Evolutionary conservation across 1,140 invertebrate species (phyloP).

Genomic region (Cyphomyrmex costatus): DNA sequence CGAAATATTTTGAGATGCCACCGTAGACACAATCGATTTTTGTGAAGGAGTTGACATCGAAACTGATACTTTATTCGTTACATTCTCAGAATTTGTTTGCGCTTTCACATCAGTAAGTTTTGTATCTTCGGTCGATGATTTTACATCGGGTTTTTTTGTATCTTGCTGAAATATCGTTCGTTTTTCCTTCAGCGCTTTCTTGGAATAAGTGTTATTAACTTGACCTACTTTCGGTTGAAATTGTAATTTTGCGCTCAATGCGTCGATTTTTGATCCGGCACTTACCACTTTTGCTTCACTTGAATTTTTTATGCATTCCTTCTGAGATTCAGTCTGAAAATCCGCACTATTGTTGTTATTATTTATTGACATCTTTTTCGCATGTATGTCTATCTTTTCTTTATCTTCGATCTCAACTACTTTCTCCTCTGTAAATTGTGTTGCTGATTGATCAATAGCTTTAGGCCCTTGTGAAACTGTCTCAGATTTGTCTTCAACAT

Average conservation of each 20-base stretch:
- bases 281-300: constrained; percentile 62
- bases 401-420: not conserved
- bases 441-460: constrained; percentile 22
- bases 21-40: constrained; percentile 5
- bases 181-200: constrained; percentile 81
- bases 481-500: constrained; percentile 56
- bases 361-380: constrained; percentile 74
- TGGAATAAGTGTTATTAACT: constrained; percentile 83
- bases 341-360: constrained; percentile 81
- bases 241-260: constrained; percentile 83
- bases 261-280: constrained; percentile 85
- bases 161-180: constrained; percentile 66
- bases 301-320: constrained; percentile 70
- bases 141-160: constrained; percentile 59
- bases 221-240: constrained; percentile 85
- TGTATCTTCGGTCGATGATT: constrained; percentile 16
- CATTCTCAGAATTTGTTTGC: constrained; percentile 44
- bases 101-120: constrained; percentile 50
- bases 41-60: constrained; percentile 29
- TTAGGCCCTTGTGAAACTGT: constrained; percentile 27
- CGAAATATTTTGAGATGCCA: not conserved
- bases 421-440: constrained; percentile 10
- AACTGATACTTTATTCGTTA: constrained; percentile 34
- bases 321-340: constrained; percentile 69
- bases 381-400: constrained; percentile 20